Evolutionary conservation across 1,140 invertebrate species (phyloP).

Genomic region (Anadara kagoshimensis): DNA sequence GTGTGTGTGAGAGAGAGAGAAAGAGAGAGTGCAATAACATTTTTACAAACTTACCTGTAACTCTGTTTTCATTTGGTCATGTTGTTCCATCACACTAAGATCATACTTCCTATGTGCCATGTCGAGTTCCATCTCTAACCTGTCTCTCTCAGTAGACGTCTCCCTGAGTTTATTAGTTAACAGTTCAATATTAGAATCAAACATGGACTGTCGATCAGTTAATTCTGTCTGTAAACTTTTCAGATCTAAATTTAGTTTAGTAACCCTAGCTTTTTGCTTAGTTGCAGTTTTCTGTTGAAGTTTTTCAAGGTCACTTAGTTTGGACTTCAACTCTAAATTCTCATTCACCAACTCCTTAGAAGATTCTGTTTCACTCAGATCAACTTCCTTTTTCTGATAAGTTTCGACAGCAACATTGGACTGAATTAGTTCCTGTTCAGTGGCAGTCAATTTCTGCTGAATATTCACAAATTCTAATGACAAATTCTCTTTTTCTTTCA

Average conservation of each 20-base stretch:
- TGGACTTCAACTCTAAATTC: conserved; percentile 51
- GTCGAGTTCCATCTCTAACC: conserved; percentile 62
- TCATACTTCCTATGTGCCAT: conserved; percentile 65
- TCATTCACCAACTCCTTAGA: conserved; percentile 31
- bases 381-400: conserved; percentile 11
- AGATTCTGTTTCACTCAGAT: conserved; percentile 2
- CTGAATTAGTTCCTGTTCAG: conserved; percentile 30
- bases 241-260: conserved; percentile 56
- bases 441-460: conserved; percentile 18
- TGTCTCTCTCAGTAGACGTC: conserved; percentile 55
- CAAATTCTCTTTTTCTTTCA: conserved; percentile 48
- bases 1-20: too few species aligned
- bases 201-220: conserved; percentile 61
- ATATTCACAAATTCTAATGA: conserved; percentile 44
- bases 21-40: too few species aligned
- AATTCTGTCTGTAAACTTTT: conserved; percentile 68
- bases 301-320: conserved; percentile 52
- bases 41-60: conserved; percentile 56
- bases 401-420: conserved; percentile 22
- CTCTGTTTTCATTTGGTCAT: conserved; percentile 60
- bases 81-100: conserved; percentile 60
- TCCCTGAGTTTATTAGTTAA: conserved; percentile 58
- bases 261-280: conserved; percentile 52
- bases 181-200: conserved; percentile 65
- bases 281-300: conserved; percentile 45